These are phyloP conservation scores for Aphelinus atriplicis DNA, from an alignment of 1,140 invertebrate genomes.

Conservation along the genomic window DNA sequence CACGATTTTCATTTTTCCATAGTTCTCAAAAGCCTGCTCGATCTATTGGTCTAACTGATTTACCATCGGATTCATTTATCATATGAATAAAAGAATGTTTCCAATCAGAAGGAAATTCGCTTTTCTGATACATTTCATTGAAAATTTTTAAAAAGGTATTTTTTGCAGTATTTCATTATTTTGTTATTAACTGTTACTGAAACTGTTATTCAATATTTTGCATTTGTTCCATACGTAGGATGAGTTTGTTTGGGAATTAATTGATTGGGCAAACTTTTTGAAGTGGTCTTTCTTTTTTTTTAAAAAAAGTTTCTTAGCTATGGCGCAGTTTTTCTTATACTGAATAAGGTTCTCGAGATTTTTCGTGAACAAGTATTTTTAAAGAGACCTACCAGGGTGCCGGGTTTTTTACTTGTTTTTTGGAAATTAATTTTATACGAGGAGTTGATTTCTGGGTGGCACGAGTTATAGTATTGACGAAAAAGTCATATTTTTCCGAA, in stretches of 20 bases:
- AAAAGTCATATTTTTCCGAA: too few relatives aligned
- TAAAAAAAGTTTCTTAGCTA: conserved; percentile 34
- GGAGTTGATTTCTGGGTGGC: too few relatives aligned
- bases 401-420: not conserved
- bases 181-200: not conserved
- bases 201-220: too few relatives aligned
- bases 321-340: conserved; percentile 26
- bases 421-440: too few relatives aligned
- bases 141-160: conserved; percentile 17
- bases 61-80: conserved; percentile 3
- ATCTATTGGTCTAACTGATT: not conserved
- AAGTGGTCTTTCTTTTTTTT: conserved; percentile 26
- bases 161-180: conserved; percentile 4
- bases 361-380: conserved; percentile 35
- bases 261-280: conserved; percentile 14
- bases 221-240: too few relatives aligned
- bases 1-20: too few relatives aligned
- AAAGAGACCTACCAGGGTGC: conserved; percentile 37
- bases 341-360: conserved; percentile 19
- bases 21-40: too few relatives aligned
- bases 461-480: too few relatives aligned
- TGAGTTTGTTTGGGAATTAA: not conserved
- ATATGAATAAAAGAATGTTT: not conserved
- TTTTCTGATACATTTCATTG: conserved; percentile 8
- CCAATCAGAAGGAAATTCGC: too few relatives aligned